These are phyloP conservation scores for Lamellibrachia luymesi DNA, from an alignment of 1,140 invertebrate genomes.

Conservation along the genomic window DNA sequence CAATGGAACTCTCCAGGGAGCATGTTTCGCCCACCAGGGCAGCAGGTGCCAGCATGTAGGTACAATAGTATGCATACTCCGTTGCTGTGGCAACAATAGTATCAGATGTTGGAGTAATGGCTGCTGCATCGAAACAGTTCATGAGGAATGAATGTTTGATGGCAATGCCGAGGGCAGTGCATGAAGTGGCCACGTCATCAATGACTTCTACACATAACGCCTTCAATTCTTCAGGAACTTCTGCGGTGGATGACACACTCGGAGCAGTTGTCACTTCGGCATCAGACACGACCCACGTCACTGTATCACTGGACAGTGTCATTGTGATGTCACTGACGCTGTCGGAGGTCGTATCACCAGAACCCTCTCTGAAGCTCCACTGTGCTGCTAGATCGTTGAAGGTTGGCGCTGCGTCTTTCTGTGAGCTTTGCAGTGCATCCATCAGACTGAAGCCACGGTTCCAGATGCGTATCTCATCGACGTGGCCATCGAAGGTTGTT, in stretches of 20 bases:
- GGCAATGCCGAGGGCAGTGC: conserved; percentile 27
- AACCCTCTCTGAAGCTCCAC: conserved; percentile 32
- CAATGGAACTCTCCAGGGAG: not conserved
- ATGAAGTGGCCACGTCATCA: conserved; percentile 16
- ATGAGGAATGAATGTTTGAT: conserved; percentile 25
- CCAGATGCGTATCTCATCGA: conserved; percentile 33
- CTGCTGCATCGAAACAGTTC: conserved; percentile 29
- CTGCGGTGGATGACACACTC: not conserved
- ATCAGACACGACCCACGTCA: conserved; percentile 23
- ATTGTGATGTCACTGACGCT: conserved; percentile 23
- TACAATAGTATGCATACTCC: conserved; percentile 32
- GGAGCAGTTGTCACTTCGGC: not conserved
- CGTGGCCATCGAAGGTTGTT: conserved; percentile 26
- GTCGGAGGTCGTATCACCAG: conserved; percentile 24
- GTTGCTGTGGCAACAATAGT: conserved; percentile 21
- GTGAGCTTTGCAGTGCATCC: conserved; percentile 25
- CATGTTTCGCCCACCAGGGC: not conserved
- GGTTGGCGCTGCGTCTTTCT: conserved; percentile 16
- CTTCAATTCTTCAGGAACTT: not conserved
- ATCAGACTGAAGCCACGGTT: conserved; percentile 27
- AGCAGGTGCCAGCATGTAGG: conserved; percentile 22
- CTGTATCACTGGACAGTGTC: conserved; percentile 21
- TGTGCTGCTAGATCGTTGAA: conserved; percentile 26
- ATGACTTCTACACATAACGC: not conserved
- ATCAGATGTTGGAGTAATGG: not conserved